Evolutionary conservation across 2,113 vertebrate species (phyloP), one percentile per base, ranked within the genome.

Genomic region (Boleophthalmus pectinirostris): DNA sequence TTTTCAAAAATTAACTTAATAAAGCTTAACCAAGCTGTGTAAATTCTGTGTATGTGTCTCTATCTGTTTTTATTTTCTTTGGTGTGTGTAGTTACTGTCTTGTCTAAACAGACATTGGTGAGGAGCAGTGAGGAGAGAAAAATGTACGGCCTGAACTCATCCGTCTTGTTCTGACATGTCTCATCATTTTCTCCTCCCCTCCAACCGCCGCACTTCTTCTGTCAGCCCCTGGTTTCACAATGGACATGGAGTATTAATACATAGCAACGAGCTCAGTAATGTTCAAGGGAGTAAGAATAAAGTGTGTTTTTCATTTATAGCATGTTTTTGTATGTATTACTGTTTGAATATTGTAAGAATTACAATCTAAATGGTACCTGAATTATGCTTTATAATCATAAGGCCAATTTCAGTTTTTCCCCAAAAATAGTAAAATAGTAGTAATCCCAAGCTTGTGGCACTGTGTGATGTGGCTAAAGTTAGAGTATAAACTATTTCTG

Each of bases 121-220:
- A 88, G 43, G 38, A 80, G 77, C 78, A 63, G 54, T 57, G 54
- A 14, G 54, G 54, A 68, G 18, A 69, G 63, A 83, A 83, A 90
- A 87, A 90, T 85, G 80, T 72, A 78, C 79, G 68, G 79, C 83
- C 82, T 73, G 74, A 80, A 89, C 85, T 82, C 85, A 84, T 88
- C 86, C 15, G 80, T 90, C 89, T 76, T 92, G 91, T 91, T 86
- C 78, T 68, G 87, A 91, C 91, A 90, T 0, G 91, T 84, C 72
- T 74, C 87, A 85, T 90, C 73, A 85, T 87, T 90, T 87, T 90
- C 63, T 68, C 68, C 69, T 77, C 73, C 43, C 25, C 77, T 33
- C 73, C 75, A 85, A 80, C 81, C 12, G 73, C 71, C 73, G 72
- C 75, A 25, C 54, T 81, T 29, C 77, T 53, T 73, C 72, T 73